Conservation (phyloP, 2,888 invertebrate species). For the Stratiomys singularior region DNA sequence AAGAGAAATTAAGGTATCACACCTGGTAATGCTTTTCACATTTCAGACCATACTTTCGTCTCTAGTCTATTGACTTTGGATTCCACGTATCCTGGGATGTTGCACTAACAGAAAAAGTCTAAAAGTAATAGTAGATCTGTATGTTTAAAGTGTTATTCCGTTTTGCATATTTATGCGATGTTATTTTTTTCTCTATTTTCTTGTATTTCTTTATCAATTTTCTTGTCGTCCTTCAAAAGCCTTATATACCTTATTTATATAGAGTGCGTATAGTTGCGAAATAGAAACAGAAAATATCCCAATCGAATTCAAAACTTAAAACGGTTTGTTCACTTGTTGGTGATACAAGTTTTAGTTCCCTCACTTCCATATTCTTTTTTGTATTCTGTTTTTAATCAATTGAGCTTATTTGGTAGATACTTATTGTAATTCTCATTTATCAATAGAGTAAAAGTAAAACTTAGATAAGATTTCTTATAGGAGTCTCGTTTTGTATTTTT, state of each 20-base stretch:
- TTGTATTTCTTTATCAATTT: not conserved
- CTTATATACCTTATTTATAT: conserved; percentile 32
- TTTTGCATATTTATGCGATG: no score
- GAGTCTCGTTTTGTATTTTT: conserved; percentile 34
- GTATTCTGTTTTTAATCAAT: not conserved
- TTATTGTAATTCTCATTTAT: conserved; percentile 27
- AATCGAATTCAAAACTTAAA: not conserved
- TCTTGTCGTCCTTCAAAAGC: conserved; percentile 1
- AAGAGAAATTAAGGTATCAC: not conserved
- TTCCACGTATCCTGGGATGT: not conserved
- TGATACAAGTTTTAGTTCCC: not conserved
- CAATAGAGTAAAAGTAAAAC: conserved; percentile 9
- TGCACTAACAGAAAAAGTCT: not conserved
- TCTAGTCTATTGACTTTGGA: not conserved
- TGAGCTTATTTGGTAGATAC: conserved; percentile 30
- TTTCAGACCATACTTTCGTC: not conserved
- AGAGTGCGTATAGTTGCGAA: not conserved
- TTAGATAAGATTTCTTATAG: conserved; percentile 12
- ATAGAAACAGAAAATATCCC: not conserved
- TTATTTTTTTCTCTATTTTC: not conserved
- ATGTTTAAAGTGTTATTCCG: not conserved
- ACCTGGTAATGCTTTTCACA: not conserved
- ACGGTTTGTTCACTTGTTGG: not conserved
- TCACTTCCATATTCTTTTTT: not conserved
- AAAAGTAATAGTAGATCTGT: not conserved